These are phyloP conservation scores for Mormyrus hasselquistii DNA, from an alignment of 2,797 vertebrate species.

Conservation along the genomic window DNA sequence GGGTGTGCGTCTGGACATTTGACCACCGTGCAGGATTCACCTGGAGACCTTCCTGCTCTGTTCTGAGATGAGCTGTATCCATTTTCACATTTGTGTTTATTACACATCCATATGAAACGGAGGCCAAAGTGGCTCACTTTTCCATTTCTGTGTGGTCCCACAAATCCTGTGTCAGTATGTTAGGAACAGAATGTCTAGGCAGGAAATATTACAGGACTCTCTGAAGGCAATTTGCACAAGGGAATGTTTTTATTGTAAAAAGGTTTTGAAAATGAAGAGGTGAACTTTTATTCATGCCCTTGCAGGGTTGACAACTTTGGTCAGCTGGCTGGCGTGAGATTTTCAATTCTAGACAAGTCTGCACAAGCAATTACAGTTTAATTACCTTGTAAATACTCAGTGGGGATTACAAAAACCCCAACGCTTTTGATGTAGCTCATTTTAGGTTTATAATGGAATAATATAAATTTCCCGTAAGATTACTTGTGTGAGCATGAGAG, in stretches of 20 bases:
- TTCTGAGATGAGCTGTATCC: background rate
- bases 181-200: background rate
- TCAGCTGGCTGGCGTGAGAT: background rate
- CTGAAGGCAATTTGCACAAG: too few relatives aligned
- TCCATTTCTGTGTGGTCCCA: slow-evolving; percentile 1
- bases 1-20: background rate
- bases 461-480: background rate
- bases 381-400: background rate
- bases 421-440: background rate
- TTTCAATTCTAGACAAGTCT: background rate
- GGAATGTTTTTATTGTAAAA: too few relatives aligned
- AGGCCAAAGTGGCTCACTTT: background rate
- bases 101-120: background rate
- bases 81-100: background rate
- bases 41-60: background rate
- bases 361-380: background rate
- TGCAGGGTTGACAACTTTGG: background rate
- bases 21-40: background rate
- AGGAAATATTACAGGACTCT: too few relatives aligned
- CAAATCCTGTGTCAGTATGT: background rate
- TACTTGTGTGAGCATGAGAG: background rate
- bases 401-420: background rate
- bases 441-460: background rate
- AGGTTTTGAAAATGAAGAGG: too few relatives aligned
- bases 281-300: background rate